phyloP scores from a whole-genome alignment of 1,140 invertebrate genomes.

The Vanessa tameamea region DNA sequence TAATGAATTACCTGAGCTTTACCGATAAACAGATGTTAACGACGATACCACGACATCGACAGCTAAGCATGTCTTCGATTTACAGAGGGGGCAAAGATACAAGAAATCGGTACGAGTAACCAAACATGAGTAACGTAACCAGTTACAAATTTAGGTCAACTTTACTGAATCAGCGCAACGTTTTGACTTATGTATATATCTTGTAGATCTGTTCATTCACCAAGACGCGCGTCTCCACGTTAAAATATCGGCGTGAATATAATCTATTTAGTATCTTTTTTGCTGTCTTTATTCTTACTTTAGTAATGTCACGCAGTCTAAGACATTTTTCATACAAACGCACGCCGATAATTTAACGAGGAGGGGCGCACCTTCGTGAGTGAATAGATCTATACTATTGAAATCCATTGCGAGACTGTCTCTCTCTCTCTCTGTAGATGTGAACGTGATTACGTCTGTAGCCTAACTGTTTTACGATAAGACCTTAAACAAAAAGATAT shows the following conservation, averaged over 20 bases:
- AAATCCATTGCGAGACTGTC: background rate
- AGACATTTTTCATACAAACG: no score
- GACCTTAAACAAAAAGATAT: no score
- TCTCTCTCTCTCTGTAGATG: background rate
- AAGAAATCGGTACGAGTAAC: background rate
- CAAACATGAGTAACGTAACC: constrained; percentile 4
- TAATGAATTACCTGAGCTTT: constrained; percentile 1
- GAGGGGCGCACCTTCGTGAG: no score
- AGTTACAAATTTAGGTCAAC: constrained; percentile 9
- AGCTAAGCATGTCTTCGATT: background rate
- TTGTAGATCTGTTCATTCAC: no score
- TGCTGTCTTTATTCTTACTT: no score
- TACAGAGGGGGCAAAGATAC: background rate
- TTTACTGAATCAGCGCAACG: background rate
- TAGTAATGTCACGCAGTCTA: no score
- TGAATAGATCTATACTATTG: background rate
- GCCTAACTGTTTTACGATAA: no score
- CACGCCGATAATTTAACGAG: no score
- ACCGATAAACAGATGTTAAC: constrained; percentile 5
- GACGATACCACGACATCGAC: background rate
- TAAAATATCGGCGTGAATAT: no score
- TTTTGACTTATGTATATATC: background rate
- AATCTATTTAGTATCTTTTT: no score
- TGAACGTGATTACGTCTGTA: background rate
- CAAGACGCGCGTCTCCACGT: no score